phyloP scores from a whole-genome alignment of 2,797 vertebrate species.

The Notamacropus eugenii region DNA sequence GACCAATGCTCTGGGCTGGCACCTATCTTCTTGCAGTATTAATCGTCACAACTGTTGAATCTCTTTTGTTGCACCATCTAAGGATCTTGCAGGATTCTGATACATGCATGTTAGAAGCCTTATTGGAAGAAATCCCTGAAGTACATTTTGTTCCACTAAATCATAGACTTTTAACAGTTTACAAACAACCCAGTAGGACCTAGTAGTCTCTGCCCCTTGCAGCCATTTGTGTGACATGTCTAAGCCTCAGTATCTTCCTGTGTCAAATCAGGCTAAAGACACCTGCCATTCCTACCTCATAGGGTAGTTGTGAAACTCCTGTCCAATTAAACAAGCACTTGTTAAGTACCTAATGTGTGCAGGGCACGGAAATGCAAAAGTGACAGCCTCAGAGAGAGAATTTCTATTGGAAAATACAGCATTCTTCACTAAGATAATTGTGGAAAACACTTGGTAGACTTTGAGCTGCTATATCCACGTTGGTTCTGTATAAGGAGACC shows the following conservation, averaged over 20 bases:
- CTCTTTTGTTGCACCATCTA: neutral
- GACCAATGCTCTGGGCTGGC: neutral
- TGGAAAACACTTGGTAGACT: neutral
- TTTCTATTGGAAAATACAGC: neutral
- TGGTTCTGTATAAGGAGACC: neutral
- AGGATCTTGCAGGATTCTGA: neutral
- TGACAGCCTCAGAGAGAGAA: neutral
- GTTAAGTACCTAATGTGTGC: neutral
- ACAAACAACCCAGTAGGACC: neutral
- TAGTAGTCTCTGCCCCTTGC: neutral
- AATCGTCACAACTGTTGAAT: neutral
- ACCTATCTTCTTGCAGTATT: neutral
- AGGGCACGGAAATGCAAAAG: neutral
- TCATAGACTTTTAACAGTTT: neutral
- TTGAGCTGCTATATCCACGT: neutral
- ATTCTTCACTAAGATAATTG: neutral
- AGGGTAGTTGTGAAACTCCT: neutral
- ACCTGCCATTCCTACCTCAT: neutral
- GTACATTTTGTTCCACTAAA: neutral
- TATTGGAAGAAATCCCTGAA: neutral
- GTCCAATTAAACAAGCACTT: neutral
- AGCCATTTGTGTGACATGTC: neutral
- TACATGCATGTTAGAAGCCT: neutral
- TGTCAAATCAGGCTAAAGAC: neutral
- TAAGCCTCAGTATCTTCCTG: neutral